A percentile compares a stretch with the other conserved stretches of the same genome.
Conservation (phyloP, 1,140 invertebrate species). For the Drepana arcuata region DNA sequence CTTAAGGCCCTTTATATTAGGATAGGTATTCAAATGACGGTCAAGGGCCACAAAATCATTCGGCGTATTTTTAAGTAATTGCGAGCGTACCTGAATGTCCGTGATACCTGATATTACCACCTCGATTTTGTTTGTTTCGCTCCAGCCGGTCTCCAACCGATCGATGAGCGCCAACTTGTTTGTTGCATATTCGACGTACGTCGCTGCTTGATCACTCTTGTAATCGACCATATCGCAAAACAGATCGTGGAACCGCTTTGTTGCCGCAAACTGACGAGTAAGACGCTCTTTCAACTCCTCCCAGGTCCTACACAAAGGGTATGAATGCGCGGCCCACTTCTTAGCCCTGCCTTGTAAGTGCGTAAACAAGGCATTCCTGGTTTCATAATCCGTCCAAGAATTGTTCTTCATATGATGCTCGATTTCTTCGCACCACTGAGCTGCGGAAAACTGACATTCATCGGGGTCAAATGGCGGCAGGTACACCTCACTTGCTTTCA, state of each 20-base stretch:
- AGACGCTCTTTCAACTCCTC: conserved; percentile 19
- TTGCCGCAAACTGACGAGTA: conserved; percentile 12
- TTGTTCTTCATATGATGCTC: conserved; percentile 5
- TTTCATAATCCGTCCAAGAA: conserved; percentile 7
- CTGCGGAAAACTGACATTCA: conserved; percentile 12
- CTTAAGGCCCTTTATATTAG: conserved; percentile 1
- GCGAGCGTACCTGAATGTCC: conserved; percentile 5
- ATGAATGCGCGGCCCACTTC: conserved; percentile 26
- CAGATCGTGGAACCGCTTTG: conserved; percentile 8
- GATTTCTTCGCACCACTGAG: conserved; percentile 26
- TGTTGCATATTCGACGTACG: conserved; percentile 20
- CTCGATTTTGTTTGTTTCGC: conserved; percentile 6
- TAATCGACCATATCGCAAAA: conserved; percentile 25
- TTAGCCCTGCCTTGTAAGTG: conserved; percentile 21
- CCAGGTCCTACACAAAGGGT: conserved; percentile 17
- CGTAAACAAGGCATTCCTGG: conserved; percentile 8
- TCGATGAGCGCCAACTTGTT: conserved; percentile 17
- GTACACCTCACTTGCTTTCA: conserved; percentile 9
- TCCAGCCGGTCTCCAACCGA: conserved; percentile 10
- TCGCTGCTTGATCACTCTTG: conserved; percentile 19
- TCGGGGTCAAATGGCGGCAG: conserved; percentile 22
- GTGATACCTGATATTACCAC: conserved; percentile 6
- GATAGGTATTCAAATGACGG: conserved; percentile 5
- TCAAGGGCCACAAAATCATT: conserved; percentile 6
- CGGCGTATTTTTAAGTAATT: conserved; percentile 10